A percentile compares a stretch with the other conserved stretches of the same genome.
Conservation (phyloP, 2,888 invertebrate species). For the Torymus tubicola region DNA sequence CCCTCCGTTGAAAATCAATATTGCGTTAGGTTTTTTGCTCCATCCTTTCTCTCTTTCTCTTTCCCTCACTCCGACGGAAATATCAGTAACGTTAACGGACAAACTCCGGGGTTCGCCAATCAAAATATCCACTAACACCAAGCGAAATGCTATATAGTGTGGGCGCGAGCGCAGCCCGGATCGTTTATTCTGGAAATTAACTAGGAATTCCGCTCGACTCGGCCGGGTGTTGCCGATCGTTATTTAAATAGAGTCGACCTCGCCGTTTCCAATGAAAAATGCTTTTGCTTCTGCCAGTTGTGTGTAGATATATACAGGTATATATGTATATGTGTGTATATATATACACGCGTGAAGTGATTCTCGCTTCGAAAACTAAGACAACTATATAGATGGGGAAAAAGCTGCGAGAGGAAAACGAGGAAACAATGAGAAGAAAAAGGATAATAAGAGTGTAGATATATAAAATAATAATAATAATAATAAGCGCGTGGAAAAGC, state of each 20-base stretch:
- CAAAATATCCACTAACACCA: constrained; percentile 46
- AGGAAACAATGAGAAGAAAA: constrained; percentile 34
- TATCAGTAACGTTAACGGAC: constrained; percentile 20
- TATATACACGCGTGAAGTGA: constrained; percentile 2
- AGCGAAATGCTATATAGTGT: background rate
- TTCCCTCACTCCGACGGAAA: background rate
- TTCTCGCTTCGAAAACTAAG: constrained; percentile 8
- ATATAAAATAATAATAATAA: too few relatives aligned
- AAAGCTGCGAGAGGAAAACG: constrained; percentile 5
- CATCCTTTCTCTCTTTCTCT: background rate
- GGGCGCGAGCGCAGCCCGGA: background rate
- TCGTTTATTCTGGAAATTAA: constrained; percentile 57
- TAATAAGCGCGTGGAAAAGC: constrained; percentile 29
- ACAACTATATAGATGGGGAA: background rate
- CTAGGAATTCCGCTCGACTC: constrained; percentile 27
- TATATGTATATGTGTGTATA: too few relatives aligned
- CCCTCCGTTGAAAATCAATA: constrained; percentile 48
- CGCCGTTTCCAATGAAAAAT: constrained; percentile 22
- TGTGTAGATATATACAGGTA: too few relatives aligned
- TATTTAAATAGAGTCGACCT: constrained; percentile 40
- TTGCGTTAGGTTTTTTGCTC: constrained; percentile 40
- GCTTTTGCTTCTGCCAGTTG: background rate
- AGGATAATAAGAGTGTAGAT: constrained; percentile 15
- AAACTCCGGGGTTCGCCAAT: constrained; percentile 48
- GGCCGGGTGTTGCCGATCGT: constrained; percentile 34